Conservation (phyloP, 2,113 vertebrate genomes). For the Caloenas nicobarica region DNA sequence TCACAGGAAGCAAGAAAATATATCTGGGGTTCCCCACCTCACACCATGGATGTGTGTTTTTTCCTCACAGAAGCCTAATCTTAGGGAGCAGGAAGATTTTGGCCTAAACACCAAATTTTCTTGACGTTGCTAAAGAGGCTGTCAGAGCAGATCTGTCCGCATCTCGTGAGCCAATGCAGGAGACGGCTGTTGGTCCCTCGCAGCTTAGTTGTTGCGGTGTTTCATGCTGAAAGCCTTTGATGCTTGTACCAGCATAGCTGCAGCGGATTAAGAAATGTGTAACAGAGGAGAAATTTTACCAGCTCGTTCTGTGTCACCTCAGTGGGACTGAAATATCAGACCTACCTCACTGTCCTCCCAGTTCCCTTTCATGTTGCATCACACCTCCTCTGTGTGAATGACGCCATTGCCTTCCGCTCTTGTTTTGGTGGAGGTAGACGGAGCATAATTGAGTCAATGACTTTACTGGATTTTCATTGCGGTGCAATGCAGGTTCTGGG, state of each 20-base stretch:
- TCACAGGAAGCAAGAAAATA: not conserved
- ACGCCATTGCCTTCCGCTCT: not conserved
- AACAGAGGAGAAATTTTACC: constrained; percentile 12
- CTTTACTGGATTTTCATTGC: not conserved
- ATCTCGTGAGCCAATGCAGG: not conserved
- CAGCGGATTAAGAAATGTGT: not conserved
- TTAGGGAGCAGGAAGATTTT: not conserved
- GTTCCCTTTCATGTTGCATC: not conserved
- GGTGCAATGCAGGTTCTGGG: constrained; percentile 81
- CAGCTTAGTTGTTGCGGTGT: not conserved
- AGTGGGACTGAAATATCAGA: not conserved
- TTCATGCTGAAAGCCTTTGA: not conserved
- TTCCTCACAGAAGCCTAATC: not conserved
- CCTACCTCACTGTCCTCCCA: not conserved
- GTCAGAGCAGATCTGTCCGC: not conserved
- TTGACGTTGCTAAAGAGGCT: not conserved
- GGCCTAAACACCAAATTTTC: not conserved
- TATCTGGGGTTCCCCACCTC: not conserved
- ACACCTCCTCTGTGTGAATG: not conserved
- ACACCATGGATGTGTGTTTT: not conserved
- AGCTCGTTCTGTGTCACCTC: not conserved
- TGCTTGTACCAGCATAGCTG: not conserved
- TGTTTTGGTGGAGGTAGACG: not conserved
- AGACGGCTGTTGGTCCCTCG: accelerated
- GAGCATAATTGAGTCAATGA: not conserved